Percentiles rank a stretch among this genome's conserved stretches.
Conservation (phyloP, 2,797 vertebrate species). For the Octomys mimax region DNA sequence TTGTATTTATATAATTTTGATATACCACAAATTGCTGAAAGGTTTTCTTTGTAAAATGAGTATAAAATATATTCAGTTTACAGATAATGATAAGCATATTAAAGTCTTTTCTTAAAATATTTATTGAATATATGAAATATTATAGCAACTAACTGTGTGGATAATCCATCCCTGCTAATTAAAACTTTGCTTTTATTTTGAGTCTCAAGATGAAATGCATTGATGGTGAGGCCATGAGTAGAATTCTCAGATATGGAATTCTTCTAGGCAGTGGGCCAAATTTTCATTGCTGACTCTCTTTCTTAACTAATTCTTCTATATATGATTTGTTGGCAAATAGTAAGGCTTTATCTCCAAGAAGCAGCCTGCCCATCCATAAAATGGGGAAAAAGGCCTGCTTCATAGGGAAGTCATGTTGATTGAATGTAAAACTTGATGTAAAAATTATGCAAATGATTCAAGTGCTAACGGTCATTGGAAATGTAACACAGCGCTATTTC, state of each 20-base stretch:
- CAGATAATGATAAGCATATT: not conserved
- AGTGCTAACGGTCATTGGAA: conserved; percentile 52
- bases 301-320: not conserved
- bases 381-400: not conserved
- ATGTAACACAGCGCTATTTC: conserved; percentile 56
- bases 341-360: not conserved
- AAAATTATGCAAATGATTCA: conserved; percentile 57
- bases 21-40: conserved; percentile 19
- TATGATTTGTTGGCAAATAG: not conserved
- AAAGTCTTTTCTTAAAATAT: conserved; percentile 49
- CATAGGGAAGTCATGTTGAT: not conserved
- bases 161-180: not conserved
- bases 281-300: not conserved
- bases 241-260: not conserved
- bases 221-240: not conserved
- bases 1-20: not conserved
- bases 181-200: conserved; percentile 27
- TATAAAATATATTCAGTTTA: conserved; percentile 1
- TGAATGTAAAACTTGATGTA: conserved; percentile 31
- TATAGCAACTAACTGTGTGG: not conserved
- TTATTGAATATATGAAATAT: not conserved
- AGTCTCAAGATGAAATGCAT: not conserved
- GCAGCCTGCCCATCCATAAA: not conserved
- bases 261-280: not conserved
- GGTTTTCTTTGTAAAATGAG: not conserved